A percentile compares a stretch with the other conserved stretches of the same genome.
These are phyloP conservation scores for Parascotia fuliginaria DNA, from an alignment of 2,888 invertebrate genomes.

Conservation along the genomic window DNA sequence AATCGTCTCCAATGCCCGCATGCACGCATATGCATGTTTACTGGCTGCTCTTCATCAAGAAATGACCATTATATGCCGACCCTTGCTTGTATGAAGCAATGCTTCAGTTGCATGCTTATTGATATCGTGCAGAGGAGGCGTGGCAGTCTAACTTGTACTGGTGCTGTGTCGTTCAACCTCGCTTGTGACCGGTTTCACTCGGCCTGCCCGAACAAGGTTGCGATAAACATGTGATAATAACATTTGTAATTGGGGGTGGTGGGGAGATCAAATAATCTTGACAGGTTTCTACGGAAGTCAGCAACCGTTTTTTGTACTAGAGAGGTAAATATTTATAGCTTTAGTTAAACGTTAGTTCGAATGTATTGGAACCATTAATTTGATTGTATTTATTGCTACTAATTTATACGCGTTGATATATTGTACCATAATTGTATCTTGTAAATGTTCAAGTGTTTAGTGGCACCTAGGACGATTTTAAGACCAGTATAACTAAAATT, in stretches of 20 bases:
- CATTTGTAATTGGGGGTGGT: constrained; percentile 49
- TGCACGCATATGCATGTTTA: constrained; percentile 46
- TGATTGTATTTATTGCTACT: constrained; percentile 17
- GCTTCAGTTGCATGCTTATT: constrained; percentile 6
- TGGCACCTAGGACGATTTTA: no score
- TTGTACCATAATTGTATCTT: neutral
- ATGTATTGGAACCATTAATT: constrained; percentile 13
- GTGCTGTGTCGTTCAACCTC: constrained; percentile 55
- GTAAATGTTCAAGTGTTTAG: no score
- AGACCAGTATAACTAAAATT: no score
- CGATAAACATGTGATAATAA: constrained; percentile 68
- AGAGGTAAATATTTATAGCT: constrained; percentile 12
- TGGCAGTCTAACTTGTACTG: constrained; percentile 44
- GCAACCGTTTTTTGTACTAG: constrained; percentile 16
- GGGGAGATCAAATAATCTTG: constrained; percentile 18
- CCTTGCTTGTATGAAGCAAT: constrained; percentile 16
- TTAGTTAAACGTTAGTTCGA: constrained; percentile 4
- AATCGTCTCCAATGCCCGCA: constrained; percentile 28
- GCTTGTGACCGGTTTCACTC: constrained; percentile 74
- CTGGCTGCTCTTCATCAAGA: constrained; percentile 26
- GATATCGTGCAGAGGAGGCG: constrained; percentile 18
- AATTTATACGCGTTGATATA: neutral
- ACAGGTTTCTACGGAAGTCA: constrained; percentile 21
- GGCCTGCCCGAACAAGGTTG: constrained; percentile 59
- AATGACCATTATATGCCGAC: constrained; percentile 41